A percentile compares a stretch with the other conserved stretches of the same genome.
These are phyloP conservation scores for Hydrophis major DNA, from an alignment of 2,797 vertebrate genomes.

Conservation along the genomic window DNA sequence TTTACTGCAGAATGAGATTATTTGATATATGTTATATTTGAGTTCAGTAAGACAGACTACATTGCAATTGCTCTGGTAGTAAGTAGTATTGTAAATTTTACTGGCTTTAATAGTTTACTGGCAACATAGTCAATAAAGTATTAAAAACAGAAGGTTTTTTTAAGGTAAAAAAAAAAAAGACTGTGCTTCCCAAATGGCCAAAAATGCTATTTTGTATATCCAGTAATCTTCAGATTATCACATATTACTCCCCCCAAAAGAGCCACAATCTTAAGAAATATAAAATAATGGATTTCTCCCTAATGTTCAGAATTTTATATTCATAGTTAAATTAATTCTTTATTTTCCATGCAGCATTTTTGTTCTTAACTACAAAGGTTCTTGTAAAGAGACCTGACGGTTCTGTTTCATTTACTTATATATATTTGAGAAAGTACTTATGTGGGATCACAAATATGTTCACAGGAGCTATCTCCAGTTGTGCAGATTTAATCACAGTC, in stretches of 20 bases:
- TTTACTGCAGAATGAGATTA: constrained; percentile 39
- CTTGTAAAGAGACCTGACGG: constrained; percentile 38
- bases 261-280: neutral
- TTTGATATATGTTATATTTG: constrained; percentile 34
- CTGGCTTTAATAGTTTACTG: neutral
- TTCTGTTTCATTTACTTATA: constrained; percentile 56
- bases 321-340: neutral
- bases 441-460: constrained; percentile 57
- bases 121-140: neutral
- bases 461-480: constrained; percentile 67
- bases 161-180: neutral
- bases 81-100: neutral
- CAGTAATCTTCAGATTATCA: constrained; percentile 20
- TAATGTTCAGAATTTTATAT: neutral
- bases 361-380: constrained; percentile 45
- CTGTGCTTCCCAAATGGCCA: neutral
- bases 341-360: neutral
- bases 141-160: constrained; percentile 1
- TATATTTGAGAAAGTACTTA: constrained; percentile 66
- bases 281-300: constrained; percentile 18
- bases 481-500: constrained; percentile 75
- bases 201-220: constrained; percentile 19
- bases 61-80: constrained; percentile 13
- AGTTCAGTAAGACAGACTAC: constrained; percentile 29
- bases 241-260: neutral